Evolutionary conservation across 1,140 invertebrate species (phyloP), one percentile per base, ranked within the genome.

Genomic region (Steinernema khuongi): DNA sequence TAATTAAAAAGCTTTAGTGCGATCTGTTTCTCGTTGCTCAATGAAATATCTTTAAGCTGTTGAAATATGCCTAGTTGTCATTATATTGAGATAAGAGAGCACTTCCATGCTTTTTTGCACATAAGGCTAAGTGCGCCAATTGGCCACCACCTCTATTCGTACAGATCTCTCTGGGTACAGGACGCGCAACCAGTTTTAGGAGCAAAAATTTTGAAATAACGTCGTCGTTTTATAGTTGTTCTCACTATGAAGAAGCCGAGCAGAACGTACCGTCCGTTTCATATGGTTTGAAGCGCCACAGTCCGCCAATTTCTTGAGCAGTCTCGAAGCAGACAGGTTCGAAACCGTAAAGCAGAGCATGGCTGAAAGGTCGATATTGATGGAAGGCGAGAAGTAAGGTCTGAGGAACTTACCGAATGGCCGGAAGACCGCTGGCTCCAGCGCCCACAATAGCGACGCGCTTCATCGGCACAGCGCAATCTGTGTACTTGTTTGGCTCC

Each of bases 311-410:
- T 32, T 74, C 74, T 29, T 74, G 28, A 1, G 71, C 68, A 0
- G 71, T 66, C 32, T 78, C 77, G 41, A 78, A 78, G 77, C 77
- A 78, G 28, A 68, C 68, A 18, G 74, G 71, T 50, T 78, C 77
- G 18, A 79, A 50, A 28, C 72, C 72, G 41, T 72, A 28, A 72
- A 69, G 74, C 29, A 66, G 94, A 93, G 17, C 93, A 91, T 77
- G 92, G 89, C 1, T 94, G 94, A 60, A 60, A 14, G 26, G 11
- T 4, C 14, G 14, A 60, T 41, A 41, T 41, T 22, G 26, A 22
- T 60, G 14, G 4, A 17, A 14, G 14, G 14, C 7, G 14, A 22
- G 22, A 60, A 17, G 4, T 22, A 60, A 60, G 7, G 36, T 7
- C 7, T 41, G 7, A n/a, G n/a, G 19, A 80, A 71, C 87, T 83